Evolutionary conservation across 2,113 vertebrate species (phyloP).

Genomic region (Hiodon alosoides): DNA sequence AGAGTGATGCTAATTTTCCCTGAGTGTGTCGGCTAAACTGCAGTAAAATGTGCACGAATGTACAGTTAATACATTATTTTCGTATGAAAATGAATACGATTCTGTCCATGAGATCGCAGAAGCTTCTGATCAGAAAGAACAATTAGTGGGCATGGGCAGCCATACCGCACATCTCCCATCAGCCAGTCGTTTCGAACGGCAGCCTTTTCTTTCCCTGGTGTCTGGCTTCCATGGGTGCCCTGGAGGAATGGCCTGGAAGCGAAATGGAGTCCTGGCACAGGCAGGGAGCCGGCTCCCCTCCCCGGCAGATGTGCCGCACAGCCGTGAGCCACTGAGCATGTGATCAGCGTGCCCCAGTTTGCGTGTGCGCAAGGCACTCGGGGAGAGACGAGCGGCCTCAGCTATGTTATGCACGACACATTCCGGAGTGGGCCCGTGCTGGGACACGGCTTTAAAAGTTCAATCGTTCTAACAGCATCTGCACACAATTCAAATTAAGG

Average conservation of each 20-base stretch:
- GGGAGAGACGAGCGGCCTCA: conserved; percentile 6
- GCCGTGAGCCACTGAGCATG: conserved; percentile 11
- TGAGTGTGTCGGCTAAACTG: conserved; percentile 28
- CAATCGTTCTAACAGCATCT: too few species aligned
- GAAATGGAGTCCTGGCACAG: neutral
- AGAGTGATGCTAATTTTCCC: conserved; percentile 32
- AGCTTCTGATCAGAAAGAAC: neutral
- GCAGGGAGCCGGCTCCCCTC: neutral
- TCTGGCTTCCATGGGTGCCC: neutral
- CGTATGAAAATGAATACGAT: neutral
- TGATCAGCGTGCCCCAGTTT: conserved; percentile 22
- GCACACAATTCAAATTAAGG: too few species aligned
- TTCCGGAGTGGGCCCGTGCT: neutral
- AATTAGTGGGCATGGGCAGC: too few species aligned
- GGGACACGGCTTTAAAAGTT: too few species aligned
- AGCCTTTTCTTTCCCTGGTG: neutral
- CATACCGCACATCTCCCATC: neutral
- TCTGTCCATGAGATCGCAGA: neutral
- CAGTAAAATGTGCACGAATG: neutral
- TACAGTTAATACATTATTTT: neutral
- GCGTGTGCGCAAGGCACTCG: neutral
- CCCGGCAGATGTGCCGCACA: neutral
- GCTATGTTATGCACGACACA: neutral
- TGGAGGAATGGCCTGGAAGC: neutral
- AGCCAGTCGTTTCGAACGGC: neutral